Conservation (phyloP, 1,140 invertebrate genomes). For the Anoplophora glabripennis region DNA sequence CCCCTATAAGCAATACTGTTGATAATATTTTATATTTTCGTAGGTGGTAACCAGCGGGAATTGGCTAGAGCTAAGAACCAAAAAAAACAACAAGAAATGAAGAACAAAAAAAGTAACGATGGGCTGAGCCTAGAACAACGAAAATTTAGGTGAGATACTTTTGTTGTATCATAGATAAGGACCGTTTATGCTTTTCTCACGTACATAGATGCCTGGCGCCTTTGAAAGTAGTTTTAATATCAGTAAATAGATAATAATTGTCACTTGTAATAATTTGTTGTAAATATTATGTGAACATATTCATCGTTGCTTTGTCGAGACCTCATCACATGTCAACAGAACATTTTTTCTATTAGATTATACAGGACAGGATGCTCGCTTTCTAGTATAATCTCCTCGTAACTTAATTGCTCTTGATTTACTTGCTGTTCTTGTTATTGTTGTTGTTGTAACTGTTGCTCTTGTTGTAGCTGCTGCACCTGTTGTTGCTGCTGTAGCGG, state of each 20-base stretch:
- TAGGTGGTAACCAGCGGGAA: constrained; percentile 83
- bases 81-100: constrained; percentile 77
- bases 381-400: no score
- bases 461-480: no score
- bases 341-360: no score
- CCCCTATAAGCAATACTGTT: background rate
- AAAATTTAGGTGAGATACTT: constrained; percentile 66
- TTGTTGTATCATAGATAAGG: background rate
- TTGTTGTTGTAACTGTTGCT: no score
- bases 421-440: no score
- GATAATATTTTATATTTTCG: constrained; percentile 28
- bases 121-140: constrained; percentile 73
- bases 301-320: no score
- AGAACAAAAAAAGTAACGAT: constrained; percentile 58
- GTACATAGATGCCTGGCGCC: background rate
- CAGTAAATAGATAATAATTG: background rate
- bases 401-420: no score
- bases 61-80: constrained; percentile 77
- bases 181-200: background rate
- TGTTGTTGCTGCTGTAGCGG: no score
- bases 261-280: background rate
- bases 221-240: background rate
- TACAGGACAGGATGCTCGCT: no score
- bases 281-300: no score
- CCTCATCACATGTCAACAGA: no score